Evolutionary conservation across 2,113 vertebrate genomes (phyloP), one percentile per base, ranked within the genome.

Genomic region (Saccopteryx bilineata): DNA sequence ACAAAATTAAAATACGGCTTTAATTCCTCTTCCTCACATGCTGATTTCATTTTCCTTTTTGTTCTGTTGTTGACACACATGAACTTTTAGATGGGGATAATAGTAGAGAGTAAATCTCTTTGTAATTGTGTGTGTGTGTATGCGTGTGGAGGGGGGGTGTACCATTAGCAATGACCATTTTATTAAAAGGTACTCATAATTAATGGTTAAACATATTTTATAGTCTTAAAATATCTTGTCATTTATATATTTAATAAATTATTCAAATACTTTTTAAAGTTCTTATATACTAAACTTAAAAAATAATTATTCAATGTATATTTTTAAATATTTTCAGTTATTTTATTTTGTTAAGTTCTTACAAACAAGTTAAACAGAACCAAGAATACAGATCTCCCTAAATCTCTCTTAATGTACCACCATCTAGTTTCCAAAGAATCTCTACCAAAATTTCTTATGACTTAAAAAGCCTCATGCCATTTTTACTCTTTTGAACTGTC

Each of bases 301-400:
- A 52, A 86, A 24, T 90, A 50, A 50, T 48, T 78, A 5, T 63
- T 81, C 24, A 93, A 33, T 65, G 5, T 4, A 23, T 84, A 81
- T 74, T 93, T 93, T 23, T 46, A 72, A 93, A 84, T 60, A 21
- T 39, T 93, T 92, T 80, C 5, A 26, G 21, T 69, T 63, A 79
- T 84, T 39, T 48, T 56, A 23, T 80, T 90, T 80, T 50, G 33
- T 28, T 80, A 93, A 48, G 14, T 54, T 74, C 10, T 1, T 33
- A 31, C 39, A 69, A 71, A 2, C 15, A 65, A 90, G 14, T 85
- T 66, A 28, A 79, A 39, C 15, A 80, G 7, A 14, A 1, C 3
- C 33, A 90, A 72, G 13, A 72, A 18, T 26, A 89, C 11, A 7
- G 28, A 23, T 33, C 5, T 78, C 7, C 24, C 78, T 48, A 72